phyloP scores from a whole-genome alignment of 2,888 invertebrate species.

The Leucophenga maculata region DNA sequence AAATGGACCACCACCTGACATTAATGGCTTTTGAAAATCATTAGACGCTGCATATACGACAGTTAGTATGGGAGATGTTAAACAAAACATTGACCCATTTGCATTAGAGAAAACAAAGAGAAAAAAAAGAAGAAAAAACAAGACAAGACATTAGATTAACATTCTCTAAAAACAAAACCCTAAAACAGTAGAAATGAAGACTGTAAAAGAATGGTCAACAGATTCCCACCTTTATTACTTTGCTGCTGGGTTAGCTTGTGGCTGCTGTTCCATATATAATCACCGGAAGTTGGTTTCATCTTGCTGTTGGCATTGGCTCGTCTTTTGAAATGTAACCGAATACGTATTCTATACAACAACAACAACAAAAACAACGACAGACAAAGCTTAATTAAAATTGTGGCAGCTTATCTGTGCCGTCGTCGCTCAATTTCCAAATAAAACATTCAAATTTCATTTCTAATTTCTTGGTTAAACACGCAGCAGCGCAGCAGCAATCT shows the following conservation, averaged over 20 bases:
- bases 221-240: slow-evolving; percentile 57
- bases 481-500: too few relatives aligned
- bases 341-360: slow-evolving; percentile 18
- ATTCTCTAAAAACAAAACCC: too few relatives aligned
- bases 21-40: slow-evolving; percentile 50
- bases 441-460: slow-evolving; percentile 39
- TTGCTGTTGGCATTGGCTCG: slow-evolving; percentile 48
- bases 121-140: not conserved
- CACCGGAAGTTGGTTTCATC: slow-evolving; percentile 52
- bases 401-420: slow-evolving; percentile 37
- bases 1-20: slow-evolving; percentile 22
- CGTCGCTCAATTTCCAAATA: slow-evolving; percentile 34
- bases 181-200: not conserved
- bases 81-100: slow-evolving; percentile 51
- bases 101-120: slow-evolving; percentile 41
- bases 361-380: too few relatives aligned
- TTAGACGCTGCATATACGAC: slow-evolving; percentile 36
- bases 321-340: not conserved
- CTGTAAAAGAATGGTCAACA: slow-evolving; percentile 36
- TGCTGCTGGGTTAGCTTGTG: slow-evolving; percentile 26
- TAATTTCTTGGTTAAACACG: slow-evolving; percentile 4
- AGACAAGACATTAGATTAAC: not conserved
- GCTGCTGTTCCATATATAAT: slow-evolving; percentile 49
- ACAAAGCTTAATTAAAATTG: slow-evolving; percentile 54
- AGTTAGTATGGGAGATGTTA: not conserved